phyloP scores from a whole-genome alignment of 1,140 invertebrate genomes.

The Eupristina koningsbergeri region DNA sequence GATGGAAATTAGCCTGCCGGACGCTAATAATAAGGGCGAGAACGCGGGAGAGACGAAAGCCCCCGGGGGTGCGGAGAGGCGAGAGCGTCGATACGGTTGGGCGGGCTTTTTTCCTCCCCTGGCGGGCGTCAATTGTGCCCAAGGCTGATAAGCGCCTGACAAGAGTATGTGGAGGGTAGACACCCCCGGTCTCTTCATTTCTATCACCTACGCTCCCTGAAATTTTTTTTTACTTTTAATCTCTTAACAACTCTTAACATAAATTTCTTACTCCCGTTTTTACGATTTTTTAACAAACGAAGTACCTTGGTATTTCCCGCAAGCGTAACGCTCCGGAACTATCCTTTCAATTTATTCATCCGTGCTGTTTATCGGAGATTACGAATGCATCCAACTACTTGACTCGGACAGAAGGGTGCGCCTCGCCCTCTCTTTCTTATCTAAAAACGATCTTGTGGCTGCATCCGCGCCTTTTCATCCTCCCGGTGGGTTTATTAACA shows the following conservation, averaged over 20 bases:
- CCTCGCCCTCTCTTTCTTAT: no score
- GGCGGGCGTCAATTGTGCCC: not conserved
- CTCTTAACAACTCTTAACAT: not conserved
- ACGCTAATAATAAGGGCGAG: not conserved
- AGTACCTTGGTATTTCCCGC: not conserved
- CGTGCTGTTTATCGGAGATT: not conserved
- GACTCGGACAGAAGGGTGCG: no score
- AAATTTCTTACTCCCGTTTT: not conserved
- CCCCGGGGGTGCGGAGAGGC: not conserved
- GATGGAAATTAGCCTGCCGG: no score
- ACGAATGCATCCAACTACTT: not conserved
- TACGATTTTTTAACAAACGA: not conserved
- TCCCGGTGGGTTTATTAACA: not conserved
- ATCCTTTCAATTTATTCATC: not conserved
- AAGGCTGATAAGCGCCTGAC: not conserved
- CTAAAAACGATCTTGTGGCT: no score
- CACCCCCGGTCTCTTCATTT: not conserved
- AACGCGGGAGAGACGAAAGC: no score
- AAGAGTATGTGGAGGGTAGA: not conserved
- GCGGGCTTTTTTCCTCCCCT: not conserved
- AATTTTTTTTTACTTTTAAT: not conserved
- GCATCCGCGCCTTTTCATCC: no score
- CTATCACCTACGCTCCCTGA: no score
- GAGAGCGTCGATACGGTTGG: no score
- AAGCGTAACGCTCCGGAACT: not conserved